phyloP scores from a whole-genome alignment of 2,113 vertebrate species.

The Barnardius zonarius region DNA sequence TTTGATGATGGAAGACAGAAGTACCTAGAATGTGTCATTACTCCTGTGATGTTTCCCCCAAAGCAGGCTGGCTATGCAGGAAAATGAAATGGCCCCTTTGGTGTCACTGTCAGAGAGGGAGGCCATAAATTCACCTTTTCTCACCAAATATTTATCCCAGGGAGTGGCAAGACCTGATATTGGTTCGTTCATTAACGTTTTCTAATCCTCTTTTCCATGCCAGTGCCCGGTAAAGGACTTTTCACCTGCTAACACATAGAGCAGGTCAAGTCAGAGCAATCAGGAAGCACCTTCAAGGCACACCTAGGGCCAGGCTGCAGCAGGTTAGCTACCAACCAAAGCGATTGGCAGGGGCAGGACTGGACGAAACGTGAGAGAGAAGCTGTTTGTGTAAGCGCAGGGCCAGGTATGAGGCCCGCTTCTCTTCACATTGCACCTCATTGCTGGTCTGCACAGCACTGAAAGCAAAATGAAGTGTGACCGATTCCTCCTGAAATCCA shows the following conservation, averaged over 20 bases:
- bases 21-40: background rate
- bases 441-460: background rate
- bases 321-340: background rate
- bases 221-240: background rate
- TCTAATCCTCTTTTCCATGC: background rate
- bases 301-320: background rate
- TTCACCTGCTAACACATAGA: background rate
- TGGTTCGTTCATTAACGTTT: background rate
- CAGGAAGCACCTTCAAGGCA: background rate
- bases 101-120: background rate
- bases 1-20: background rate
- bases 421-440: background rate
- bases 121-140: background rate
- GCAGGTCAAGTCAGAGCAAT: background rate
- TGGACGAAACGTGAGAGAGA: background rate
- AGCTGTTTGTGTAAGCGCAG: slow-evolving; percentile 6
- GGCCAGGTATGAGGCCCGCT: background rate
- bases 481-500: background rate
- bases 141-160: fast-evolving
- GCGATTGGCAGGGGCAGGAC: background rate
- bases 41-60: background rate
- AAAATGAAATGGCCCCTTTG: background rate
- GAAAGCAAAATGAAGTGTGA: background rate
- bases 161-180: background rate
- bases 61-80: background rate